Base-by-base conservation (phyloP, 2,888 invertebrate genomes). In the Agriopis leucophaearia region DNA sequence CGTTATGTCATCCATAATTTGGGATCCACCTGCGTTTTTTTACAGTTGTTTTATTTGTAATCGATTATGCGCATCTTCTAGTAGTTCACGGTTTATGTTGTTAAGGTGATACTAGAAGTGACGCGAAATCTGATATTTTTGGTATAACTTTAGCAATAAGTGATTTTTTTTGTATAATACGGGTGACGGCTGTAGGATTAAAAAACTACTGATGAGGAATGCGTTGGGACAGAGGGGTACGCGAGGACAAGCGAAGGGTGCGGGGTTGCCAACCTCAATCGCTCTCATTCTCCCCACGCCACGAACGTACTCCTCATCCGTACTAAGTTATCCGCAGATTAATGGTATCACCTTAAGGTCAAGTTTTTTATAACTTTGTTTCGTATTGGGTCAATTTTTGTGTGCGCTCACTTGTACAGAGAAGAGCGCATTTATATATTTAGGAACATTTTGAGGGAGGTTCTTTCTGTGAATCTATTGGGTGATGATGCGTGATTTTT, bases 401-500 rank as follows among this genome's bases (percentile, higher is more conserved):
- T 50, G 16, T 55, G 40, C 50, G 47, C 60, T 61, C 12, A 60
- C 18, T 36, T 64, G 48, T 66, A 62, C 45, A 57, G 61, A 47
- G 60, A 66, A 52, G 48, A 59, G 51, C 48, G 58, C 54, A 58
- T 68, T 72, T 60, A 47, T 70, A 55, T 66, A 65, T 62, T 66
- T 73, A 72, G 64, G 69, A 74, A 69, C 54, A 52, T 65, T 59
- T 66, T 58, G 71, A 71, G 70, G 61, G 42, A 27, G 54, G 63
- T 68, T 71, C 64, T 64, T 63, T 62, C 42, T 69, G 63, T 52
- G 63, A 65, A 68, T 57, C 58, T 73, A 72, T 71, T 59, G 65
- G 73, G 63, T 65, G 69, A 57, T 62, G 66, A 70, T 73, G 72
- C 70, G 66, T 74, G 74, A 71, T 70, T 61, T 67, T 72, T 75